Evolutionary conservation across 2,113 vertebrate species (phyloP).

Genomic region (Thinocorus orbignyianus): DNA sequence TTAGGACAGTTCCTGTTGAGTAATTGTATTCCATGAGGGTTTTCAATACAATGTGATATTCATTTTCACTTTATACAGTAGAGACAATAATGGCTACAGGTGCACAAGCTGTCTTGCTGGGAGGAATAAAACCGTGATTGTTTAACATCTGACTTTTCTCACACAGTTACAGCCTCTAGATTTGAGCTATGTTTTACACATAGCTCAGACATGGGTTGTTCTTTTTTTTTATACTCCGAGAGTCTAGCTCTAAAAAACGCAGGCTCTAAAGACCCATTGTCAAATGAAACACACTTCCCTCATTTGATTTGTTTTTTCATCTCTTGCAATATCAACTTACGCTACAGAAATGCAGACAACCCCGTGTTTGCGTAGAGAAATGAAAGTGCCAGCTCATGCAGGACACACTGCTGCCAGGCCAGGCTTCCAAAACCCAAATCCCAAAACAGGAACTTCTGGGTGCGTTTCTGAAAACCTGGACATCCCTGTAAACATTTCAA

Average conservation of each 20-base stretch:
- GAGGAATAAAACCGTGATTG: slow-evolving; percentile 67
- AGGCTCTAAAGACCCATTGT: slow-evolving; percentile 54
- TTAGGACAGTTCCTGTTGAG: slow-evolving; percentile 69
- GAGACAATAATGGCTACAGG: slow-evolving; percentile 70
- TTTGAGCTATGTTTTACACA: slow-evolving; percentile 57
- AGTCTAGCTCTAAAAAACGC: slow-evolving; percentile 35
- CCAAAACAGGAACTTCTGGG: neutral
- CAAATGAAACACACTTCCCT: slow-evolving; percentile 52
- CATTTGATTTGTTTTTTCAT: slow-evolving; percentile 46
- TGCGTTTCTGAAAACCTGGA: neutral
- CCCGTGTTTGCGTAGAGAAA: neutral
- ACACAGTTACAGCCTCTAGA: slow-evolving; percentile 57
- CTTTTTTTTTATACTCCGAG: neutral
- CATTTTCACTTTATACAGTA: slow-evolving; percentile 74
- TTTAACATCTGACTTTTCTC: slow-evolving; percentile 72
- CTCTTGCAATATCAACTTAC: slow-evolving; percentile 47
- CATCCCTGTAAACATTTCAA: neutral
- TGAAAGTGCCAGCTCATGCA: neutral
- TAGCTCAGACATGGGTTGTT: slow-evolving; percentile 3
- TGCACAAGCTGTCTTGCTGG: slow-evolving; percentile 61
- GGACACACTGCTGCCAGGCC: neutral
- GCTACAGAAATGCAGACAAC: slow-evolving; percentile 31
- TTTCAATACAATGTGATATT: slow-evolving; percentile 73
- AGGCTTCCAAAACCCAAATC: neutral
- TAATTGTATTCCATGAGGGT: slow-evolving; percentile 69